Percentiles rank a stretch among this genome's conserved stretches.
Conservation (phyloP, 2,888 invertebrate species). For the Aproaerema taeniolella region DNA sequence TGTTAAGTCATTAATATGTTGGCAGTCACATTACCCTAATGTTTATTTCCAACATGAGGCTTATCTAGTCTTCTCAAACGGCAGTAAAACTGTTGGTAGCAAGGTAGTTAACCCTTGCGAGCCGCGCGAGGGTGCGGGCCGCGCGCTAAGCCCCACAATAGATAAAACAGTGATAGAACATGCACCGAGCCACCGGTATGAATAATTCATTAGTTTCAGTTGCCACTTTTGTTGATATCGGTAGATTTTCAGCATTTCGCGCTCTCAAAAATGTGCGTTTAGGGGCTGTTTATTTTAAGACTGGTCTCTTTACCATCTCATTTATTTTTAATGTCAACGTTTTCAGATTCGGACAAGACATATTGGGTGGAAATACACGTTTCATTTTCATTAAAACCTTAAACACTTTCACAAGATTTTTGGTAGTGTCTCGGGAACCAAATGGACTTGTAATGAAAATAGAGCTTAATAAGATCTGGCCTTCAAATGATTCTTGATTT, state of each 20-base stretch:
- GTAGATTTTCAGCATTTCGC: slow-evolving; percentile 74
- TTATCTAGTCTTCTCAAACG: slow-evolving; percentile 71
- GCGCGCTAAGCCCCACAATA: slow-evolving; percentile 67
- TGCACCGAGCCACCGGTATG: slow-evolving; percentile 74
- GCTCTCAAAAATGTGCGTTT: slow-evolving; percentile 71
- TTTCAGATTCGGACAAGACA: neutral
- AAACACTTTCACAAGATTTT: too few relatives aligned
- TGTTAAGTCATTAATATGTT: slow-evolving; percentile 53
- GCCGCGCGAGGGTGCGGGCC: slow-evolving; percentile 40
- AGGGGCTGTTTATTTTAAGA: slow-evolving; percentile 66
- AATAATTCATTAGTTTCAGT: slow-evolving; percentile 78
- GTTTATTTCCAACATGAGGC: slow-evolving; percentile 64
- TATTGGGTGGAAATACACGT: too few relatives aligned
- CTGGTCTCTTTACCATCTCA: slow-evolving; percentile 50
- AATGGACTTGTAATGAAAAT: too few relatives aligned
- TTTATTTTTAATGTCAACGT: slow-evolving; percentile 44
- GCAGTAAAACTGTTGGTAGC: slow-evolving; percentile 67
- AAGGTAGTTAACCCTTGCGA: slow-evolving; percentile 72
- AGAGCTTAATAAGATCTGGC: too few relatives aligned
- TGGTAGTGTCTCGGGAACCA: too few relatives aligned
- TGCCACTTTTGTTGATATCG: slow-evolving; percentile 77
- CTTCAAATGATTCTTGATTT: too few relatives aligned
- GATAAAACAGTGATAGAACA: slow-evolving; percentile 79
- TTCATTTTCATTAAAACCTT: neutral
- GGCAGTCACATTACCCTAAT: slow-evolving; percentile 60